These are phyloP conservation scores for Larimichthys polyactis DNA, from an alignment of 2,113 vertebrate genomes.

Conservation along the genomic window DNA sequence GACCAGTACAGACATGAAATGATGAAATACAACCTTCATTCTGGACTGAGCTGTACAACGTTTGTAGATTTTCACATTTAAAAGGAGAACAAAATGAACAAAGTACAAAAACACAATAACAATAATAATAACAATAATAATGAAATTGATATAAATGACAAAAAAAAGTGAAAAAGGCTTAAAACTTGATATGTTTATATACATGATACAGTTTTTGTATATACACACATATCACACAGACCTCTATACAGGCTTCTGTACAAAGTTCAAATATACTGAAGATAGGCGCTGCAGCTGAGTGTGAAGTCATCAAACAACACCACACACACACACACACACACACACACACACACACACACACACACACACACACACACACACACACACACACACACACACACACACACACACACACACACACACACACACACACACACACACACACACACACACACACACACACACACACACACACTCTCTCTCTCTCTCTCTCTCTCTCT, in stretches of 20 bases:
- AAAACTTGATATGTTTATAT: conserved; percentile 46
- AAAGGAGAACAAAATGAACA: conserved; percentile 29
- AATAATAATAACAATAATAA: too few species aligned
- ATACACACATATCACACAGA: conserved; percentile 42
- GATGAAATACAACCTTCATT: background rate
- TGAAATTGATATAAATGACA: conserved; percentile 23
- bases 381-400: too few species aligned
- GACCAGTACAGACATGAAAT: background rate
- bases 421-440: background rate
- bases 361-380: too few species aligned
- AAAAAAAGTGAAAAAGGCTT: conserved; percentile 19
- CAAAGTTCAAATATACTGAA: conserved; percentile 63
- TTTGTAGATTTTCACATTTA: conserved; percentile 67
- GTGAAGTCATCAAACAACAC: too few species aligned
- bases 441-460: background rate
- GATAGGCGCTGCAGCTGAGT: conserved; percentile 32
- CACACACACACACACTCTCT: too few species aligned
- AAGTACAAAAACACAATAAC: conserved; percentile 24
- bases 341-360: too few species aligned
- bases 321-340: too few species aligned
- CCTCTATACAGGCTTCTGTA: conserved; percentile 65
- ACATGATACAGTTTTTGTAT: conserved; percentile 42
- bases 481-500: too few species aligned
- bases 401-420: too few species aligned
- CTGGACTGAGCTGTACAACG: conserved; percentile 22